Base-by-base conservation (phyloP, 2,113 vertebrate species). In the Alligator mississippiensis region DNA sequence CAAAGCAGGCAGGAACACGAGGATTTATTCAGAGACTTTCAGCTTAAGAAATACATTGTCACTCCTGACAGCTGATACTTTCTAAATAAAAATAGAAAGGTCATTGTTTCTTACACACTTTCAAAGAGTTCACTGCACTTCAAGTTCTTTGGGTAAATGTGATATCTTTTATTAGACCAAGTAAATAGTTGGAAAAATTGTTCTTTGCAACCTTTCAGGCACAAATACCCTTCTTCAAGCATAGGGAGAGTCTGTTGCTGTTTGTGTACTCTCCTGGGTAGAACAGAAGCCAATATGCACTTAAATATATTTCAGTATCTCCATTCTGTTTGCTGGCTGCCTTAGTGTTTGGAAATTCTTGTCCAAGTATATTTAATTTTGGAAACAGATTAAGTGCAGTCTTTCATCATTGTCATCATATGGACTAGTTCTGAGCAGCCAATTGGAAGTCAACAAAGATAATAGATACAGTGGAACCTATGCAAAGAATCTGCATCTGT, bases 231-330 rank as follows among this genome's bases (percentile, higher is more conserved):
- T 47, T 47, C 47, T 47, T 47, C 47, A 47, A 47, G 47, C 47
- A 47, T 47, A 47, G 47, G 38, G 38, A 47, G 38, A 47, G 38
- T 47, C 38, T 47, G 38, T 47, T 47, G 47, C 9, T 47, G 47
- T 47, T 47, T 47, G 47, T 47, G 47, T 47, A 47, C 47, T 47
- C 47, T 47, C 47, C 47, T 47, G 47, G 47, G 47, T 47, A 47
- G 47, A 47, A 47, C 6, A 47, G 6, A 47, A 47, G 47, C 8
- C 47, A 47, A 47, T 47, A 47, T 47, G 47, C 47, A 47, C 90
- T 92, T 93, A 27, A 89, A 85, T 34, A 63, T 88, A 88, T 93
- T 83, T 91, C 87, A 90, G 30, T 57, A 68, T 85, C 25, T 63
- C 81, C 83, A 16, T 34, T 27, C 27, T 83, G 76, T 93, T n/a